Evolutionary conservation across 30 jellyfish, hydroid and myxozoan genomes (phyloP).

Genomic region (Hydra vulgaris): DNA sequence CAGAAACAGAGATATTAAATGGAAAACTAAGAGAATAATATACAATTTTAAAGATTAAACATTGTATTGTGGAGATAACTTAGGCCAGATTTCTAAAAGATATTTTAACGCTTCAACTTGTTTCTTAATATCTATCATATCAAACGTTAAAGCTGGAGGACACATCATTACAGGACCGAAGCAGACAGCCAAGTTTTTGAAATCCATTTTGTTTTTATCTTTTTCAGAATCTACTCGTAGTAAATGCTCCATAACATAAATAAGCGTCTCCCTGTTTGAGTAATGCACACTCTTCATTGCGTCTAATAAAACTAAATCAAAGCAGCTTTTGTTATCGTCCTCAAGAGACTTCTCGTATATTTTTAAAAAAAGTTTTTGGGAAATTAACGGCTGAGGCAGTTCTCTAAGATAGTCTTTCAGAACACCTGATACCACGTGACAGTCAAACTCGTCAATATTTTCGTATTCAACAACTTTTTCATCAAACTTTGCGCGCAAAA

Average conservation of each 20-base stretch:
- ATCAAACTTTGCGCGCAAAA: constrained; percentile 64
- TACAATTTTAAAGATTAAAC: too few species aligned
- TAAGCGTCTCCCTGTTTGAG: constrained; percentile 72
- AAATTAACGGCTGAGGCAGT: constrained; percentile 80
- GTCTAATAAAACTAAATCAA: constrained; percentile 33
- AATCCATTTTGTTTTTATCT: constrained; percentile 77
- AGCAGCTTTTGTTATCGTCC: constrained; percentile 23
- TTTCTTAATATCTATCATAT: constrained; percentile 49
- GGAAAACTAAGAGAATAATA: too few species aligned
- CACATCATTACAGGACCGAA: constrained; percentile 94
- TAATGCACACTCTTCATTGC: constrained; percentile 45
- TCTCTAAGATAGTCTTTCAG: constrained; percentile 87
- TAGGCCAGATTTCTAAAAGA: constrained; percentile 72
- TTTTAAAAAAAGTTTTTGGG: constrained; percentile 37
- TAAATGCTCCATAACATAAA: constrained; percentile 75
- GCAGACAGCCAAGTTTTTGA: constrained; percentile 81
- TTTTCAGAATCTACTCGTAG: constrained; percentile 44
- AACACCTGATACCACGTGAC: constrained; percentile 83
- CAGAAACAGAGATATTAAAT: too few species aligned
- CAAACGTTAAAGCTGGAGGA: constrained; percentile 41
- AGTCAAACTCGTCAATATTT: constrained; percentile 53
- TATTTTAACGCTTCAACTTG: constrained; percentile 67
- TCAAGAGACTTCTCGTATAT: constrained; percentile 23
- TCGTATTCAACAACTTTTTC: constrained; percentile 43
- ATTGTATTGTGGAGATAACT: constrained; percentile 26